Conservation (phyloP, 1,140 invertebrate genomes). For the Anadara kagoshimensis region DNA sequence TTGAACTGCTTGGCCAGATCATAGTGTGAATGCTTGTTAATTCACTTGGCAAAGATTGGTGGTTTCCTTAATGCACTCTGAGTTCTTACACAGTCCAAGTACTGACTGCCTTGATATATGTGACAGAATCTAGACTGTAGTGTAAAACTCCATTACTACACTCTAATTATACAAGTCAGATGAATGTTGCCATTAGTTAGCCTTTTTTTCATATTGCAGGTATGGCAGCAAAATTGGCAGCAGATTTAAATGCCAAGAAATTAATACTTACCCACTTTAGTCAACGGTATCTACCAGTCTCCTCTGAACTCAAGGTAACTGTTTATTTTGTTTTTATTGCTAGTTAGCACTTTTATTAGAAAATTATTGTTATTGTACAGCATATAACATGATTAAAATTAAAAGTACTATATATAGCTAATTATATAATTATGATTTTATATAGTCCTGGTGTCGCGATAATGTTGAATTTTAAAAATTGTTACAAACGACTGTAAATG, state of each 20-base stretch:
- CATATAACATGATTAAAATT: background rate
- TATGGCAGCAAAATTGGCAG: conserved; percentile 73
- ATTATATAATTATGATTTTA: no score
- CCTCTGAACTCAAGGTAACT: conserved; percentile 28
- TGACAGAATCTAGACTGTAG: no score
- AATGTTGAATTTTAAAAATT: no score
- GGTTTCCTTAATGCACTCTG: no score
- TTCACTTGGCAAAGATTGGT: no score
- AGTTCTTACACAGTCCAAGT: no score
- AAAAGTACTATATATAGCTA: background rate
- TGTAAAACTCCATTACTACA: no score
- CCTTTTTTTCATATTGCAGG: conserved; percentile 51
- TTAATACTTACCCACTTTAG: conserved; percentile 75
- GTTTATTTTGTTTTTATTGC: background rate
- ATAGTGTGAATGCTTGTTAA: background rate
- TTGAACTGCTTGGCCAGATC: background rate
- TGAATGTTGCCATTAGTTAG: no score
- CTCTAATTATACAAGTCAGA: no score
- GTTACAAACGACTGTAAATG: no score
- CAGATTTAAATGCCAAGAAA: conserved; percentile 61
- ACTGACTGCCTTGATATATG: no score
- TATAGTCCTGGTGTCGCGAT: background rate
- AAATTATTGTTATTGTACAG: background rate
- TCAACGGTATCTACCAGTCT: conserved; percentile 71
- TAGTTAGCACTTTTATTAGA: background rate